Evolutionary conservation across 2,113 vertebrate species (phyloP).

Genomic region (Callocephalon fimbriatum): DNA sequence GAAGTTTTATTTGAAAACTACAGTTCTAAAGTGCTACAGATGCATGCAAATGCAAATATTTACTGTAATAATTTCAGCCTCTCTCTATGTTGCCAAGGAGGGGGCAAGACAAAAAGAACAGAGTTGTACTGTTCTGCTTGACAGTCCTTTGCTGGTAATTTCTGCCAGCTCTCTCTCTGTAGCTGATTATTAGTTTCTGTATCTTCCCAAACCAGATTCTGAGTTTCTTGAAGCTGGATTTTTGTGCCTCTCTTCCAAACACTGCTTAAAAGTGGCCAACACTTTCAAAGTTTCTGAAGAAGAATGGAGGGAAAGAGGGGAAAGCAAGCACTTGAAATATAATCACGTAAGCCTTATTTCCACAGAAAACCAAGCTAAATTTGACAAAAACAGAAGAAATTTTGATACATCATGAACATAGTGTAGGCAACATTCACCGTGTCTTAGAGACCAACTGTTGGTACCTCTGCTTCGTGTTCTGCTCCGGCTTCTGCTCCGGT

Average conservation of each 20-base stretch:
- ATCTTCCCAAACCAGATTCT: not conserved
- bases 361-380: not conserved
- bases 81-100: not conserved
- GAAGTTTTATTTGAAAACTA: not conserved
- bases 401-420: not conserved
- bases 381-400: not conserved
- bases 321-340: not conserved
- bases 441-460: conserved; percentile 60
- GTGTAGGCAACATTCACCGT: conserved; percentile 56
- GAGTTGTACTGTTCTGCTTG: not conserved
- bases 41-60: not conserved
- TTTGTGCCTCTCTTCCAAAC: not conserved
- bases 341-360: not conserved
- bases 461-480: conserved; percentile 87
- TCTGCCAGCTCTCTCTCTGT: not conserved
- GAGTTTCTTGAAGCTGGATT: not conserved
- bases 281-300: not conserved
- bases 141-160: not conserved
- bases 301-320: not conserved
- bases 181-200: not conserved
- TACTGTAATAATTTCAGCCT: not conserved
- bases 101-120: not conserved
- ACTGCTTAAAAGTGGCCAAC: not conserved
- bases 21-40: not conserved
- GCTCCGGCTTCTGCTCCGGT: conserved; percentile 86